phyloP scores from a whole-genome alignment of 2,888 invertebrate genomes.

The Glaucopsyche alexis region DNA sequence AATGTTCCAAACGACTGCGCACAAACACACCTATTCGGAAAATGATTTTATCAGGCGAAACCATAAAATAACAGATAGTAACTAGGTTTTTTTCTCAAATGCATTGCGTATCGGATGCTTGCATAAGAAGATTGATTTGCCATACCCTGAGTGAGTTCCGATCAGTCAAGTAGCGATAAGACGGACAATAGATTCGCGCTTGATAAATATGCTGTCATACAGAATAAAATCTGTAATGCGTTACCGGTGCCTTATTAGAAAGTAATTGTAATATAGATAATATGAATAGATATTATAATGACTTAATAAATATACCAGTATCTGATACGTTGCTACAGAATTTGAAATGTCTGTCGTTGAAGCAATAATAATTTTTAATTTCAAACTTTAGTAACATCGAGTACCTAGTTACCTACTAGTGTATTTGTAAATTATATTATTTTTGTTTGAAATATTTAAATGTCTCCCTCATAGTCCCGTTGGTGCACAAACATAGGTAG shows the following conservation, averaged over 20 bases:
- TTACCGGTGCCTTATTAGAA: slow-evolving; percentile 15
- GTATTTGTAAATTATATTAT: too few species aligned
- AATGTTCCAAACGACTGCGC: too few species aligned
- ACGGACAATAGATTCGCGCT: slow-evolving; percentile 18
- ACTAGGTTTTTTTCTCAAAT: neutral
- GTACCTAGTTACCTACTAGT: too few species aligned
- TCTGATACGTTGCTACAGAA: neutral
- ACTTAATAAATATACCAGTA: slow-evolving; percentile 8
- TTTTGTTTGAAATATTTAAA: too few species aligned
- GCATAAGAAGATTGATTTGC: slow-evolving; percentile 27
- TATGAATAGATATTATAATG: neutral
- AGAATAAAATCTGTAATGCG: slow-evolving; percentile 18
- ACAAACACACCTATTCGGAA: neutral
- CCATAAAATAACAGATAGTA: neutral
- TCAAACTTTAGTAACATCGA: neutral
- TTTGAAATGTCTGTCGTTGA: neutral
- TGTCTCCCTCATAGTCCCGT: too few species aligned
- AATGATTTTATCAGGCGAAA: neutral
- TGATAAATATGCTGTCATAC: slow-evolving; percentile 27
- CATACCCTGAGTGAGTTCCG: neutral
- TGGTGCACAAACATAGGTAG: too few species aligned
- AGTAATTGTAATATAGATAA: slow-evolving; percentile 15
- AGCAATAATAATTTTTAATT: neutral
- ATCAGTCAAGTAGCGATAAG: slow-evolving; percentile 17
- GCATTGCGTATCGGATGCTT: slow-evolving; percentile 14